Evolutionary conservation across 2,888 invertebrate genomes (phyloP).

Genomic region (Parnassius glacialis): DNA sequence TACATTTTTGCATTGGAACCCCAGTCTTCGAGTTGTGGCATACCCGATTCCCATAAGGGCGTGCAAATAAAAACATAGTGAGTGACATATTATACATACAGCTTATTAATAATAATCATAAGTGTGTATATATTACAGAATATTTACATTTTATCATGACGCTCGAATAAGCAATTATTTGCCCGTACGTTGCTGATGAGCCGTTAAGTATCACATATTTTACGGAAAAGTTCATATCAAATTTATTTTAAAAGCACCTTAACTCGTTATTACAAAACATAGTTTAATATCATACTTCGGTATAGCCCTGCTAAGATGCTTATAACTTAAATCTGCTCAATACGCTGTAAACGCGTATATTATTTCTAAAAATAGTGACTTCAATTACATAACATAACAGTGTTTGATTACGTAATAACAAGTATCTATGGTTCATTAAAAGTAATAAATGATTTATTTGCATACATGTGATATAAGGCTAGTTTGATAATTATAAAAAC

Average conservation of each 20-base stretch:
- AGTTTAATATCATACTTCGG: slow-evolving; percentile 18
- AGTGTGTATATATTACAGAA: slow-evolving; percentile 61
- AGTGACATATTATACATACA: slow-evolving; percentile 48
- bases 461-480: slow-evolving; percentile 48
- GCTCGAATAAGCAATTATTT: slow-evolving; percentile 45
- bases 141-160: slow-evolving; percentile 59
- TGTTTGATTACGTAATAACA: slow-evolving; percentile 46
- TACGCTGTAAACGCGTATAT: slow-evolving; percentile 18
- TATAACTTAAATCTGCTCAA: slow-evolving; percentile 25
- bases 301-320: slow-evolving; percentile 26
- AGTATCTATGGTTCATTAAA: slow-evolving; percentile 37
- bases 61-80: slow-evolving; percentile 45
- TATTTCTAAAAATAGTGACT: slow-evolving; percentile 23
- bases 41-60: slow-evolving; percentile 51
- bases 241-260: slow-evolving; percentile 45
- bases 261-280: slow-evolving; percentile 27
- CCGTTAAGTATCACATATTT: slow-evolving; percentile 52
- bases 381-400: slow-evolving; percentile 35
- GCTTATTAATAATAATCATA: slow-evolving; percentile 48
- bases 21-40: slow-evolving; percentile 33
- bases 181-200: slow-evolving; percentile 46
- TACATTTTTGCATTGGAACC: no score
- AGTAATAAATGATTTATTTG: slow-evolving; percentile 32
- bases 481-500: slow-evolving; percentile 44
- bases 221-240: slow-evolving; percentile 40